phyloP scores from a whole-genome alignment of 2,888 invertebrate genomes.

The Itoplectis maculator region DNA sequence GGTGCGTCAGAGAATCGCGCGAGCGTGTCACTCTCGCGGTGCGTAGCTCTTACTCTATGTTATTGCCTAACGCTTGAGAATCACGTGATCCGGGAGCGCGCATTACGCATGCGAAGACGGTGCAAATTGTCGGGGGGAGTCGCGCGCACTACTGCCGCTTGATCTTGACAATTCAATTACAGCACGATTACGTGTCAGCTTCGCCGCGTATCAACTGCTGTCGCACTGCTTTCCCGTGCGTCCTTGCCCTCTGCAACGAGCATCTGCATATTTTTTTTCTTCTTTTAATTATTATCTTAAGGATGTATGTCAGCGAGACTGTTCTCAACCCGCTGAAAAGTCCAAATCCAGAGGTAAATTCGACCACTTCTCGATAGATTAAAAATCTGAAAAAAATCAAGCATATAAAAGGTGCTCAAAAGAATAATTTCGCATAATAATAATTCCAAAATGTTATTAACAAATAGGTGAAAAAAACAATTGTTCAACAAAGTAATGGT shows the following conservation, averaged over 20 bases:
- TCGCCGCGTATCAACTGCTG: neutral
- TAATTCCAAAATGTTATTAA: no score
- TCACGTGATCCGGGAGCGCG: slow-evolving; percentile 23
- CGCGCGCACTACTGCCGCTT: no score
- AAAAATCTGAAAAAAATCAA: no score
- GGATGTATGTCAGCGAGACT: no score
- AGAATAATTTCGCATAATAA: no score
- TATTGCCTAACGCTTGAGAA: slow-evolving; percentile 26
- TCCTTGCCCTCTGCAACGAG: neutral
- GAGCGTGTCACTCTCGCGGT: neutral
- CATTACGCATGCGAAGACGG: slow-evolving; percentile 24
- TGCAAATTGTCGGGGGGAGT: slow-evolving; percentile 34
- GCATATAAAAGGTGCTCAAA: no score
- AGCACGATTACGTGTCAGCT: neutral
- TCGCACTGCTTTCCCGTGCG: neutral
- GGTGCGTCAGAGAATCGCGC: slow-evolving; percentile 20
- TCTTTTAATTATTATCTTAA: no score
- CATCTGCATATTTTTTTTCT: neutral
- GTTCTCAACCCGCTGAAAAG: no score
- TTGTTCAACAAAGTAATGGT: no score
- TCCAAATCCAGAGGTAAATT: no score
- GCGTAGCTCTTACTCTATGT: slow-evolving; percentile 8
- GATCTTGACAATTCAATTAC: slow-evolving; percentile 34
- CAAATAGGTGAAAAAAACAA: no score
- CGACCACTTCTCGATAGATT: no score